Conservation (phyloP, 2,797 vertebrate genomes). For the Notamacropus eugenii region DNA sequence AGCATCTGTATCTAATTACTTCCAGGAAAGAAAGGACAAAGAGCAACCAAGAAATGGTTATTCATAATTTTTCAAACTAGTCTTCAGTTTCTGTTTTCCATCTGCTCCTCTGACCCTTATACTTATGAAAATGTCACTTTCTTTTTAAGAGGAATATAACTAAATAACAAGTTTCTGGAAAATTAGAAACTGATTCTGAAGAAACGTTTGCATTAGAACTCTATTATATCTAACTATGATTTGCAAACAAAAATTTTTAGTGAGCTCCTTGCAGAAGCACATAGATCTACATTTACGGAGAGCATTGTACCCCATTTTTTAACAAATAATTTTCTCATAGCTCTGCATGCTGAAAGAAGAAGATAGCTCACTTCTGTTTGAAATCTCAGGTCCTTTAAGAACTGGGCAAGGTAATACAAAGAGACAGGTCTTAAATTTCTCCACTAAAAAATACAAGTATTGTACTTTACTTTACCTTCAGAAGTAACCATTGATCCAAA, state of each 20-base stretch:
- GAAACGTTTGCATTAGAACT: not conserved
- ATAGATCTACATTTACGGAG: not conserved
- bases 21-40: not conserved
- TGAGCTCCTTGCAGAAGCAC: not conserved
- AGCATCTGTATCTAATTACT: not conserved
- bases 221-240: fast-evolving
- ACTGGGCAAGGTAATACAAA: not conserved
- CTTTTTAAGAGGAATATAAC: not conserved
- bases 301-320: not conserved
- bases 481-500: not conserved
- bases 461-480: not conserved
- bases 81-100: not conserved
- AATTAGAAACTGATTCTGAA: not conserved
- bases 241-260: not conserved
- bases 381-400: not conserved
- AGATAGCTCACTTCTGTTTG: not conserved
- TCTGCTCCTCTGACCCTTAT: fast-evolving
- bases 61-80: not conserved
- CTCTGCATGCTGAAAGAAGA: not conserved
- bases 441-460: not conserved
- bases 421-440: not conserved
- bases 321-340: not conserved
- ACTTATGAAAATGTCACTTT: not conserved
- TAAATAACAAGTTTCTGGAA: not conserved
- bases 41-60: not conserved